phyloP scores from a whole-genome alignment of 2,797 vertebrate genomes.

The Rhinogobio ventralis region DNA sequence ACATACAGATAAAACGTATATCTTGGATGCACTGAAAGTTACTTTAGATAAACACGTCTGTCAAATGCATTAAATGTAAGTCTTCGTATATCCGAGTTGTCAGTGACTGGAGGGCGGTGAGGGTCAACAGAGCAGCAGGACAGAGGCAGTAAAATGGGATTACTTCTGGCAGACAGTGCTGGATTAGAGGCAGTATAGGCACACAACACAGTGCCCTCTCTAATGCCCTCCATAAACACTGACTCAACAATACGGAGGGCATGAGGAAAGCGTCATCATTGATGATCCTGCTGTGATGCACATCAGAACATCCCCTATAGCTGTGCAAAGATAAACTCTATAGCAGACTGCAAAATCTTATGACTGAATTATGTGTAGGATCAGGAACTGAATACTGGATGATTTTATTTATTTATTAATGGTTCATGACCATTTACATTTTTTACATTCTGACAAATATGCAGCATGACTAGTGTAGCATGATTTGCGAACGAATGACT shows the following conservation, averaged over 20 bases:
- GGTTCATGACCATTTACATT: no score
- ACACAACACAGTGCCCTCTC: conserved; percentile 63
- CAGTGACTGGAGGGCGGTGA: conserved; percentile 22
- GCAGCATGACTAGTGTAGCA: neutral
- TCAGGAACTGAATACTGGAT: neutral
- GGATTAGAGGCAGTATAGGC: conserved; percentile 67
- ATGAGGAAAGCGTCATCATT: conserved; percentile 33
- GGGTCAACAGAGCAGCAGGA: conserved; percentile 27
- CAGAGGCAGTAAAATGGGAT: conserved; percentile 66
- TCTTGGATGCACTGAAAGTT: conserved; percentile 7
- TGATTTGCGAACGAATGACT: neutral
- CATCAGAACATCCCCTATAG: neutral
- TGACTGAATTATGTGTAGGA: neutral
- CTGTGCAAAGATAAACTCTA: conserved; percentile 10
- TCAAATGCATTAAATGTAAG: conserved; percentile 16
- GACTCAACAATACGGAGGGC: conserved; percentile 62
- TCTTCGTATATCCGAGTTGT: neutral
- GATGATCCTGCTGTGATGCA: conserved; percentile 11
- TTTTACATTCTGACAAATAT: neutral
- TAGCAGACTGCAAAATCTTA: neutral
- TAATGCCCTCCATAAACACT: conserved; percentile 70
- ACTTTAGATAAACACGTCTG: neutral
- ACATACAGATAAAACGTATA: neutral
- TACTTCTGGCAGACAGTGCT: conserved; percentile 66
- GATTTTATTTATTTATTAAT: neutral